These are phyloP conservation scores for Sebastes kiyomatsui DNA, from an alignment of 2,797 vertebrate genomes.

Conservation along the genomic window DNA sequence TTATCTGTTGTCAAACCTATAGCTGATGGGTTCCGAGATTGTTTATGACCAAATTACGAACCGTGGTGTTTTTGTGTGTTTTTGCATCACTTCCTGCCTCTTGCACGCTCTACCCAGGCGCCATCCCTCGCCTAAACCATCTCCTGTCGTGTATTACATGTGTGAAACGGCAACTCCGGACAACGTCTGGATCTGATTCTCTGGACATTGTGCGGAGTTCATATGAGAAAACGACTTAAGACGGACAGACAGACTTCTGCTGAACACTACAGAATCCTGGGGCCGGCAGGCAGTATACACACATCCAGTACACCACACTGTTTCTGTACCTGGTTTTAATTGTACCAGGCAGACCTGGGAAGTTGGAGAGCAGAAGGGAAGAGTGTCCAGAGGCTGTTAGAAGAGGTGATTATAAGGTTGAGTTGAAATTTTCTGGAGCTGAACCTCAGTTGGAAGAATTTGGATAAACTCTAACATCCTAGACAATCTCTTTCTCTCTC, in stretches of 20 bases:
- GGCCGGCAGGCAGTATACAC: not conserved
- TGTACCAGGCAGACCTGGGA: slow-evolving; percentile 1
- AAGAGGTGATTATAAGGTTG: slow-evolving; percentile 72
- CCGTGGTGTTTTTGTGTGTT: not conserved
- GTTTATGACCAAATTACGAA: not conserved
- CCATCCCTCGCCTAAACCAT: not conserved
- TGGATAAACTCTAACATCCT: slow-evolving; percentile 46
- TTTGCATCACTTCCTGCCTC: not conserved
- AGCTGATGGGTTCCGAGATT: not conserved
- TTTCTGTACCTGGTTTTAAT: slow-evolving; percentile 17
- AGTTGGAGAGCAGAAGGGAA: slow-evolving; percentile 22
- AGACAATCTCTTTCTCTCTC: slow-evolving; percentile 34
- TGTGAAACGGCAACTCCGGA: too few species aligned
- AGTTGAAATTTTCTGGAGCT: slow-evolving; percentile 75
- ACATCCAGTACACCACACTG: not conserved
- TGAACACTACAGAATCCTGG: not conserved
- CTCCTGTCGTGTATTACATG: not conserved
- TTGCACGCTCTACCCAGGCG: not conserved
- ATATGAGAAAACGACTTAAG: not conserved
- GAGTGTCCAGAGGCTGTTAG: slow-evolving; percentile 42
- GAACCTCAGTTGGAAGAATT: slow-evolving; percentile 67
- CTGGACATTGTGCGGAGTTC: not conserved
- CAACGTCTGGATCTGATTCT: not conserved
- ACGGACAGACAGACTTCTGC: not conserved
- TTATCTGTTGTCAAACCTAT: not conserved